A percentile compares a stretch with the other conserved stretches of the same genome.
Evolutionary conservation across 2,888 invertebrate species (phyloP).

Genomic region (Heliconius ismenius): DNA sequence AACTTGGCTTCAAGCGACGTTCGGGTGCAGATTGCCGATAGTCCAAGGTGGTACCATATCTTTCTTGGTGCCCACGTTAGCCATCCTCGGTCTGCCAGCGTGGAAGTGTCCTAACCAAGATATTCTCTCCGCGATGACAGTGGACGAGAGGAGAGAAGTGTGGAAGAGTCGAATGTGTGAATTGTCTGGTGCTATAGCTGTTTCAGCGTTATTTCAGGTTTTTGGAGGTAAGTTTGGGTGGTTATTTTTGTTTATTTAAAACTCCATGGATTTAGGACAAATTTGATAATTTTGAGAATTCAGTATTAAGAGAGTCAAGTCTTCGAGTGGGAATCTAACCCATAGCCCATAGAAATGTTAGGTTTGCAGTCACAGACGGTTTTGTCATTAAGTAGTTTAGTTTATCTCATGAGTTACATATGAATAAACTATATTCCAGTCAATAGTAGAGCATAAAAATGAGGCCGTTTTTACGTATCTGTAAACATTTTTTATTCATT

Average conservation of each 20-base stretch:
- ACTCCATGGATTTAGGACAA: too few species aligned
- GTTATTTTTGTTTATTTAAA: not conserved
- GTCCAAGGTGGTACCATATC: conserved; percentile 91
- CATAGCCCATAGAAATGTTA: not conserved
- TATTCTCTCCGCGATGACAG: conserved; percentile 78
- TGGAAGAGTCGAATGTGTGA: conserved; percentile 91
- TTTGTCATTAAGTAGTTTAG: too few species aligned
- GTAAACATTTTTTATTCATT: too few species aligned
- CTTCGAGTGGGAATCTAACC: not conserved
- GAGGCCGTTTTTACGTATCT: too few species aligned
- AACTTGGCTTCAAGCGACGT: conserved; percentile 87
- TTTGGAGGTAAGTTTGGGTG: conserved; percentile 79
- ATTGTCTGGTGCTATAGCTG: conserved; percentile 91
- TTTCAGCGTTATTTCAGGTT: conserved; percentile 89
- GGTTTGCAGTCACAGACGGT: not conserved
- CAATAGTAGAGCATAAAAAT: too few species aligned
- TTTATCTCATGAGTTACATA: too few species aligned
- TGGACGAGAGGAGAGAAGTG: conserved; percentile 80
- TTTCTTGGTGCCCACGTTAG: conserved; percentile 89
- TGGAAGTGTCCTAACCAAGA: conserved; percentile 86
- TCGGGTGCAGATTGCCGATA: conserved; percentile 88
- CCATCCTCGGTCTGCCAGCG: conserved; percentile 86
- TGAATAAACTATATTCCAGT: too few species aligned
- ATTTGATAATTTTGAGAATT: not conserved
- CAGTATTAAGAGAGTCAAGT: too few species aligned